Percentiles rank a stretch among this genome's conserved stretches.
Evolutionary conservation across 2,113 vertebrate genomes (phyloP).

Genomic region (Hyaena hyaena): DNA sequence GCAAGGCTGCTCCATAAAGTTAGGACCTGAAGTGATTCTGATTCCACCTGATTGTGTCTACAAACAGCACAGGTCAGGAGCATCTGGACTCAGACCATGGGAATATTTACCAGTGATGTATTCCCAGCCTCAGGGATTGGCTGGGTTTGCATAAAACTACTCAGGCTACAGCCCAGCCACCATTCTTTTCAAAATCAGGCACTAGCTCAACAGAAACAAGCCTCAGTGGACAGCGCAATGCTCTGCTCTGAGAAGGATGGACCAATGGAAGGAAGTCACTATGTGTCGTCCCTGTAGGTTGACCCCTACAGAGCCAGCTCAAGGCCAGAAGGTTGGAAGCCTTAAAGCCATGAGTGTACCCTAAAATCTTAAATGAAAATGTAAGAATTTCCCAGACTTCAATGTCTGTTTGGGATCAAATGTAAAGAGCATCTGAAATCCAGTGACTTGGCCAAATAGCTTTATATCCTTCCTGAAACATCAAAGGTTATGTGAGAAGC

Average conservation of each 20-base stretch:
- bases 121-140: neutral
- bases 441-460: neutral
- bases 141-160: neutral
- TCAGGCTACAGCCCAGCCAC: neutral
- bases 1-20: slow-evolving; percentile 79
- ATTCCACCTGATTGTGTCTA: slow-evolving; percentile 79
- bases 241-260: neutral
- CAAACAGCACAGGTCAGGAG: slow-evolving; percentile 46
- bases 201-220: neutral
- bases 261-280: neutral
- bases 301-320: neutral
- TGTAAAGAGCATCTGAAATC: neutral
- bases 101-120: accelerated
- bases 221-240: neutral
- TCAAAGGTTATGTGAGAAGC: neutral
- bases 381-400: neutral
- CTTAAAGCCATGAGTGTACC: neutral
- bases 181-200: neutral
- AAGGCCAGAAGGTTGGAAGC: neutral
- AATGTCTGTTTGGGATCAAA: neutral
- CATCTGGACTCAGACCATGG: neutral
- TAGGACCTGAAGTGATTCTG: slow-evolving; percentile 82
- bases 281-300: neutral
- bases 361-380: neutral
- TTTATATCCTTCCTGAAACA: neutral